These are phyloP conservation scores for Brachionus asplanchnoidis DNA, from an alignment of 1,140 invertebrate species.

Conservation along the genomic window DNA sequence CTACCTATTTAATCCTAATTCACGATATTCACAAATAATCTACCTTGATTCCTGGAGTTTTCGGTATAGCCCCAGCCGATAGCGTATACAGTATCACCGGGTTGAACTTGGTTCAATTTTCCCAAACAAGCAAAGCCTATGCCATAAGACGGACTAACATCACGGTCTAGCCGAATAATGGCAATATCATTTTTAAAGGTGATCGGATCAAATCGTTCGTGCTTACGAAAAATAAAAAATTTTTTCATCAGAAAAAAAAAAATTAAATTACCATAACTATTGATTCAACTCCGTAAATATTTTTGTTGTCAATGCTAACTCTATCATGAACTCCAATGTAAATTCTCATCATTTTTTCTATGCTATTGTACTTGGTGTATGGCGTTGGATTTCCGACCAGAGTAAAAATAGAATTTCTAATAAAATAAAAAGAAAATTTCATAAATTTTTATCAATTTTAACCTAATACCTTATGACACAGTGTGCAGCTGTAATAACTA, in stretches of 20 bases:
- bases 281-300: slow-evolving; percentile 19
- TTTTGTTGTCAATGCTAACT: background rate
- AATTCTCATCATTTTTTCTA: slow-evolving; percentile 38
- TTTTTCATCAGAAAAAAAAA: background rate
- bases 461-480: slow-evolving; percentile 42
- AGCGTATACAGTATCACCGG: slow-evolving; percentile 17
- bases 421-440: background rate
- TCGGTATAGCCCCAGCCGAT: slow-evolving; percentile 40
- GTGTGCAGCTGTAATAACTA: slow-evolving; percentile 46
- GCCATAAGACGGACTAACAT: background rate
- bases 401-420: slow-evolving; percentile 37
- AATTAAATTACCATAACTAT: slow-evolving; percentile 7
- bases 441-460: background rate
- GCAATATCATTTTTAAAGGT: slow-evolving; percentile 40
- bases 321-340: slow-evolving; percentile 34
- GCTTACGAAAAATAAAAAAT: background rate
- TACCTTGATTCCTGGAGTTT: slow-evolving; percentile 36
- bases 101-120: slow-evolving; percentile 25
- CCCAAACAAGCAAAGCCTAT: background rate
- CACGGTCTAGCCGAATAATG: slow-evolving; percentile 1
- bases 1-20: no score
- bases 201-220: slow-evolving; percentile 7
- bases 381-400: background rate
- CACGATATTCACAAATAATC: background rate
- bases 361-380: background rate